A percentile compares a stretch with the other conserved stretches of the same genome.
Evolutionary conservation across 2,113 vertebrate species (phyloP).

Genomic region (Atherinomorus stipes): DNA sequence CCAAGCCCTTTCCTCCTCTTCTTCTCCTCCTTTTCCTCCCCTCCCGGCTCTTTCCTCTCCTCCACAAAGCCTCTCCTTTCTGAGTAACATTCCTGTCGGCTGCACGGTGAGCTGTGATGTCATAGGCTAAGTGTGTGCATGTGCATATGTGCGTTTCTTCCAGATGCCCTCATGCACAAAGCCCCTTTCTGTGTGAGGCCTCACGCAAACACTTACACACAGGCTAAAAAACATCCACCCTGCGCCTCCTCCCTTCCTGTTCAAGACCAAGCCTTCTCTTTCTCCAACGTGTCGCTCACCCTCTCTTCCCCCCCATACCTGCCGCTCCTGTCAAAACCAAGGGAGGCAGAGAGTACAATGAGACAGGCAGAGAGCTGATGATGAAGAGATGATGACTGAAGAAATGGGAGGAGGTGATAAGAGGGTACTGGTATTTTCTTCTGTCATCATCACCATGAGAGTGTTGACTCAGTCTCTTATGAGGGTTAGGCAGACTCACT

Average conservation of each 20-base stretch:
- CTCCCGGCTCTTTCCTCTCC: conserved; percentile 77
- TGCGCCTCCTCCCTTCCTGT: conserved; percentile 59
- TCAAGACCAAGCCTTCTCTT: conserved; percentile 28
- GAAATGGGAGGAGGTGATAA: conserved; percentile 43
- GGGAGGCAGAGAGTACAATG: neutral
- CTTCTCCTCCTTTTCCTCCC: conserved; percentile 77
- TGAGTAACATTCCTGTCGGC: conserved; percentile 71
- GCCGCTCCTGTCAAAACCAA: conserved; percentile 24
- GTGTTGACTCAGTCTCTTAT: conserved; percentile 42
- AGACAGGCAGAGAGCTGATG: conserved; percentile 14
- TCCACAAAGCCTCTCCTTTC: conserved; percentile 81
- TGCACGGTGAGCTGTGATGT: conserved; percentile 74
- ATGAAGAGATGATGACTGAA: conserved; percentile 71
- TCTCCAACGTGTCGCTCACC: neutral
- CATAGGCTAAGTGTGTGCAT: conserved; percentile 59
- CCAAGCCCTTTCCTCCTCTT: conserved; percentile 77
- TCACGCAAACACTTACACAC: conserved; percentile 36
- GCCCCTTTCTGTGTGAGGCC: conserved; percentile 64
- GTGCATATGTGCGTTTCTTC: conserved; percentile 45
- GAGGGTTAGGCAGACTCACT: conserved; percentile 13
- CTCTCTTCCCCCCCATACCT: conserved; percentile 36
- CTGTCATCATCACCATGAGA: conserved; percentile 52
- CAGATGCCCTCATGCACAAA: conserved; percentile 71
- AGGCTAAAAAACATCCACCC: conserved; percentile 61
- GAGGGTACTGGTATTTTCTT: conserved; percentile 37